Conservation (phyloP, 1,140 invertebrate species). For the Caenorhabditis latens region DNA sequence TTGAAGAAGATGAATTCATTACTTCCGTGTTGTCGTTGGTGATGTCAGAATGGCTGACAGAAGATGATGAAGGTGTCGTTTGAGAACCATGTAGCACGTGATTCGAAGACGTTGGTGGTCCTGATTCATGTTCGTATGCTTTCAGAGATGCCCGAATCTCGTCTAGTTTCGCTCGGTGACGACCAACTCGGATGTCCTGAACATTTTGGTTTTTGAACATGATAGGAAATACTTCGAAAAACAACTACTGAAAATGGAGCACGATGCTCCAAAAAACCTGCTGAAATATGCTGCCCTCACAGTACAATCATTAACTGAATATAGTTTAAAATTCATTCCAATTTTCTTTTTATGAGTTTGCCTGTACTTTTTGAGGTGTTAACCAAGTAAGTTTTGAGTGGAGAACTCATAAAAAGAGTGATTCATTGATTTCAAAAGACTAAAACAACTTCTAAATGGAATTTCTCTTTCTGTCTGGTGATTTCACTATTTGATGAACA, state of each 20-base stretch:
- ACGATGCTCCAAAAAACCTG: too few species aligned
- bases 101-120: background rate
- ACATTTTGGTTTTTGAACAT: background rate
- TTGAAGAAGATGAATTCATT: conserved; percentile 58
- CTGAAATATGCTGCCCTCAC: too few species aligned
- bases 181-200: conserved; percentile 68
- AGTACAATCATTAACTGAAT: too few species aligned
- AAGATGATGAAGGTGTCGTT: conserved; percentile 24
- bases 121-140: conserved; percentile 67
- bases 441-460: background rate
- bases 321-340: too few species aligned
- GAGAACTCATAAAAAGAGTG: background rate
- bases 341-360: too few species aligned
- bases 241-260: too few species aligned
- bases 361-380: too few species aligned
- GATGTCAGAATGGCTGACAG: conserved; percentile 11
- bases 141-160: conserved; percentile 70
- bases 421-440: conserved; percentile 7
- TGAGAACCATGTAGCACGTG: conserved; percentile 1
- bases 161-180: conserved; percentile 72
- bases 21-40: conserved; percentile 47
- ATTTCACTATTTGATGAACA: conserved; percentile 27
- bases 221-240: too few species aligned
- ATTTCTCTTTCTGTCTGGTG: background rate
- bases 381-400: too few species aligned